These are phyloP conservation scores for Paratrypauchen microcephalus DNA, from an alignment of 2,797 vertebrate genomes.

Conservation along the genomic window DNA sequence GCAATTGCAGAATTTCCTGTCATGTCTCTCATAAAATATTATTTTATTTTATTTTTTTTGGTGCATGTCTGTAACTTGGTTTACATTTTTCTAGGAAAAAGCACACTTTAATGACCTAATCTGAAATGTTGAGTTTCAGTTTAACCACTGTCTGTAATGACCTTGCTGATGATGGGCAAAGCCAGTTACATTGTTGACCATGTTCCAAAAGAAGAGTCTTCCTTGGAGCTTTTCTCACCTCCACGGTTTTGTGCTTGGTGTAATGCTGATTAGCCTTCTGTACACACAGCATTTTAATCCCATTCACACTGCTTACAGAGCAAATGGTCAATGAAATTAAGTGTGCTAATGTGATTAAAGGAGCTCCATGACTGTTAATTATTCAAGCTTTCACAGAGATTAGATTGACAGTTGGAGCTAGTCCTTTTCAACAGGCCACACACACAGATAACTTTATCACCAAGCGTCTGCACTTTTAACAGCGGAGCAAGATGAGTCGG, in stretches of 20 bases:
- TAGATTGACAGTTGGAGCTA: not conserved
- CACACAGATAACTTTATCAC: not conserved
- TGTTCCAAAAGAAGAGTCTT: not conserved
- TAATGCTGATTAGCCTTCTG: conserved; percentile 19
- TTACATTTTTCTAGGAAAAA: not conserved
- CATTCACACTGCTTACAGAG: conserved; percentile 43
- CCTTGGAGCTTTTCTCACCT: conserved; percentile 15
- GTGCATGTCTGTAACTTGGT: not conserved
- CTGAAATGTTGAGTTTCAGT: no score
- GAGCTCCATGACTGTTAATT: conserved; percentile 37
- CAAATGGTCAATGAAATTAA: conserved; percentile 48
- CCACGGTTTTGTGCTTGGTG: not conserved
- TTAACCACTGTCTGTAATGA: not conserved
- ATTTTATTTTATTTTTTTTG: not conserved
- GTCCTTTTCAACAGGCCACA: conserved; percentile 7
- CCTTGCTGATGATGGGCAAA: not conserved
- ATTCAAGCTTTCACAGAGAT: conserved; percentile 33
- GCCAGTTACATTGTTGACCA: not conserved
- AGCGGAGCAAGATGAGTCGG: not conserved
- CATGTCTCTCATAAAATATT: no score
- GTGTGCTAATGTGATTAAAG: conserved; percentile 58
- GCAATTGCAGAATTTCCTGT: not conserved
- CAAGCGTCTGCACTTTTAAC: not conserved
- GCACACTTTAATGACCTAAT: not conserved
- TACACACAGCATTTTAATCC: conserved; percentile 41